Evolutionary conservation across 2,888 invertebrate species (phyloP), one percentile per base, ranked within the genome.

Genomic region (Rutpela maculata): DNA sequence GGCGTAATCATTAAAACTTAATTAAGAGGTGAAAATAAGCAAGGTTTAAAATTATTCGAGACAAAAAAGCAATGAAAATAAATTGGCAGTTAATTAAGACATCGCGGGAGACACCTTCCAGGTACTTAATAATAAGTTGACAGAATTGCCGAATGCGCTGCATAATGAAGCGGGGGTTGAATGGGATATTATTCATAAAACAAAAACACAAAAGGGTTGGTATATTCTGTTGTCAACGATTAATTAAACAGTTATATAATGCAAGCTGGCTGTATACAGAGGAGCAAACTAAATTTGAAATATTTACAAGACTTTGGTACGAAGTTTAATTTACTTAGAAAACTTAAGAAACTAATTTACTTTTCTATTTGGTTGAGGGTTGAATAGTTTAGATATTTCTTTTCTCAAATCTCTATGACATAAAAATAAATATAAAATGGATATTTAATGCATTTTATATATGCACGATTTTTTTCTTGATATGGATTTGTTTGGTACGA

Each of bases 41-140:
- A 18, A 18, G 38, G 31, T 38, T 38, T 38, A 35, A 18, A 60
- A 63, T 35, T 63, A 63, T 31, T n/a, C 7, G 3, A 17, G 63
- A 63, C 10, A 63, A 63, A 63, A 63, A 63, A 18, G 17, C 63
- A 65, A 70, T 50, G 66, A 74, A 69, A 74, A 68, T 71, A 69
- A 77, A 77, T 77, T 73, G 76, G 69, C 35, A 77, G 73, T 69
- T 77, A 77, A 77, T 73, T 63, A 63, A 63, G 26, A 63, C 43
- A 38, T 56, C 50, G 35, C 17, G 12, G 19, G 12, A 63, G 60
- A 67, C 76, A 72, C 76, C 74, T 71, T 43, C 35, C 43, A 78
- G 78, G 68, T 72, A 69, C 75, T 75, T 78, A 69, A 73, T 78
- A 75, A 73, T 50, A 50, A 71, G 71, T 71, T 75, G 75, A 73